Conservation (phyloP, 2,113 vertebrate species). For the Madoqua kirkii region DNA sequence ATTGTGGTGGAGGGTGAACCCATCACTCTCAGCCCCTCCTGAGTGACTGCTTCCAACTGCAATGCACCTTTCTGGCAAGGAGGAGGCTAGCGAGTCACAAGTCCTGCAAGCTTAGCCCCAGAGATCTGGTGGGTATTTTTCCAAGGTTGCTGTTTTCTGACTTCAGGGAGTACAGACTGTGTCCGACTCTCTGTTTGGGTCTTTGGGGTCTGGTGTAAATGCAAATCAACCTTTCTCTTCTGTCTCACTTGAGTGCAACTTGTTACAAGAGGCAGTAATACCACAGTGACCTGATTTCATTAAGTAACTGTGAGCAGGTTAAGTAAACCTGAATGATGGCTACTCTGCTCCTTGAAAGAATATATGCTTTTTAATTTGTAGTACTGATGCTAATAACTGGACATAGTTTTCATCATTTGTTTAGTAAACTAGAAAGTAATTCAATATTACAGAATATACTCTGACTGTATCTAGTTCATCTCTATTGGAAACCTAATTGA, state of each 20-base stretch:
- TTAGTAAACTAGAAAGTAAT: neutral
- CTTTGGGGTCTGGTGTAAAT: neutral
- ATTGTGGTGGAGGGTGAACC: neutral
- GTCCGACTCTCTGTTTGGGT: neutral
- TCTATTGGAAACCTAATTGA: neutral
- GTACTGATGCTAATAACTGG: neutral
- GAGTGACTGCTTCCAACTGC: neutral
- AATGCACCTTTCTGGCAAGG: neutral
- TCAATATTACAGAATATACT: neutral
- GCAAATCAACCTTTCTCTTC: slow-evolving; percentile 14
- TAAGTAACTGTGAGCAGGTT: slow-evolving; percentile 47
- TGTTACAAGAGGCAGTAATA: slow-evolving; percentile 26
- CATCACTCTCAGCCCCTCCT: neutral
- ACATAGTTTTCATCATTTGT: neutral
- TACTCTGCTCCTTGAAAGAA: neutral
- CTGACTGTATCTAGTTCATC: neutral
- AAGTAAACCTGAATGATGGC: slow-evolving; percentile 42
- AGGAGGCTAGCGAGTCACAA: neutral
- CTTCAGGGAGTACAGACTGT: neutral
- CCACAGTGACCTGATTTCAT: slow-evolving; percentile 36
- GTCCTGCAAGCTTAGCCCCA: neutral
- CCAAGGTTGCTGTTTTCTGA: neutral
- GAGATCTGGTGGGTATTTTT: neutral
- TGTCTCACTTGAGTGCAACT: slow-evolving; percentile 20
- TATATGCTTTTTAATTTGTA: neutral